Conservation (phyloP, 1,140 invertebrate genomes). For the Euura saliciscinereae region DNA sequence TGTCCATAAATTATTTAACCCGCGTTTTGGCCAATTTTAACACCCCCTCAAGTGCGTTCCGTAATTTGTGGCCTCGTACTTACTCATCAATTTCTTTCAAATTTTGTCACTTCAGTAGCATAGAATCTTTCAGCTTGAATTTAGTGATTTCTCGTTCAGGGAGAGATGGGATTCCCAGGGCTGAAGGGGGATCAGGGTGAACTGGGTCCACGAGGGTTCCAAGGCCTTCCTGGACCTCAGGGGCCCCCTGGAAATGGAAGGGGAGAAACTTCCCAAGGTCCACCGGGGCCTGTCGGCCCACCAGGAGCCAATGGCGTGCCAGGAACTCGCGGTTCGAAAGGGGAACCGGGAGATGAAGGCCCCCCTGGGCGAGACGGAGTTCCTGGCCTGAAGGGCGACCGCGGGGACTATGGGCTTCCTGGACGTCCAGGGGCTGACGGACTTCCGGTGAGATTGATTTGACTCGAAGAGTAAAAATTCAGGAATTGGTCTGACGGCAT, state of each 20-base stretch:
- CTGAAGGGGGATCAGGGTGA: conserved; percentile 45
- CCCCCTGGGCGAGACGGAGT: conserved; percentile 5
- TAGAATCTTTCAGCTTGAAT: no score
- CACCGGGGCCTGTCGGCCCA: background rate
- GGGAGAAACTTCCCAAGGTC: background rate
- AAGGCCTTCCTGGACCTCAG: conserved; percentile 19
- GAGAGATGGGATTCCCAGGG: conserved; percentile 38
- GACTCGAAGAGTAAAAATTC: background rate
- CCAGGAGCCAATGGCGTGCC: conserved; percentile 7
- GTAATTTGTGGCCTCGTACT: background rate
- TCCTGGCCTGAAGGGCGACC: conserved; percentile 25
- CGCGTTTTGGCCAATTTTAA: no score
- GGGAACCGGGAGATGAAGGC: conserved; percentile 6
- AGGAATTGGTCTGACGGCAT: background rate
- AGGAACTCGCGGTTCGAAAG: conserved; percentile 9
- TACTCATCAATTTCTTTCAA: background rate
- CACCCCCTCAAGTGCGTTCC: no score
- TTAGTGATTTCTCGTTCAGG: conserved; percentile 21
- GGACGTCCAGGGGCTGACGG: conserved; percentile 28
- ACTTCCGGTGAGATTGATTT: conserved; percentile 12
- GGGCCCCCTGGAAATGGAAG: conserved; percentile 17
- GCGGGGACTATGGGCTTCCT: conserved; percentile 31
- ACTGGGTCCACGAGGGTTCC: conserved; percentile 37
- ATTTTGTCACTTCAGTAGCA: no score
- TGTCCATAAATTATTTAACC: no score